Evolutionary conservation across 2,797 vertebrate genomes (phyloP).

Genomic region (Periophthalmus magnuspinnatus): DNA sequence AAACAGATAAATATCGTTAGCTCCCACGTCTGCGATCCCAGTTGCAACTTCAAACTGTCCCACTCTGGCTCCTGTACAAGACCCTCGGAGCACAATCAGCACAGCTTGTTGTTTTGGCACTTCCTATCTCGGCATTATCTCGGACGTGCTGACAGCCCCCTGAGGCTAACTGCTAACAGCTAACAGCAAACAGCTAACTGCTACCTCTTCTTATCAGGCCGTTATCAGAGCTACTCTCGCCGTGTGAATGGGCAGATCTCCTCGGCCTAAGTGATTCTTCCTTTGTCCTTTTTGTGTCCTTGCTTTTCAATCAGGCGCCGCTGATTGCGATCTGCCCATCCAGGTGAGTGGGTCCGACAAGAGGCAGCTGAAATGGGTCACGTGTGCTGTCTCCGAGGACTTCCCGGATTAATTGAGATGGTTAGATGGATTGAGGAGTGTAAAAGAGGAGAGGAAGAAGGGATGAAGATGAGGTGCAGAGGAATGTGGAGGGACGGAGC

Average conservation of each 20-base stretch:
- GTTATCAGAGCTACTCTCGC: constrained; percentile 66
- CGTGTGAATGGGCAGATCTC: constrained; percentile 46
- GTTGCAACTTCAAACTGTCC: background rate
- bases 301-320: constrained; percentile 68
- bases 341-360: constrained; percentile 74
- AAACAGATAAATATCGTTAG: background rate
- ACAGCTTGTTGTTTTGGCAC: background rate
- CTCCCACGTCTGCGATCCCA: background rate
- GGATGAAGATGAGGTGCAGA: constrained; percentile 2
- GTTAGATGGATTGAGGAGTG: too few relatives aligned
- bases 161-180: constrained; percentile 24
- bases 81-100: constrained; percentile 29
- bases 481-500: constrained; percentile 25
- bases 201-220: constrained; percentile 55
- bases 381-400: constrained; percentile 67
- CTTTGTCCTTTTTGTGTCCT: constrained; percentile 78
- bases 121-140: constrained; percentile 14
- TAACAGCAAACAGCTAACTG: constrained; percentile 25
- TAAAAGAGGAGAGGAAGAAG: constrained; percentile 22
- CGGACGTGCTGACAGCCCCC: constrained; percentile 35
- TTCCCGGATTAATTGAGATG: constrained; percentile 71
- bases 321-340: constrained; percentile 75
- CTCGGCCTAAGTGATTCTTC: constrained; percentile 67
- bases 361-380: constrained; percentile 54
- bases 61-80: constrained; percentile 1